A percentile compares a stretch with the other conserved stretches of the same genome.
phyloP scores from a whole-genome alignment of 2,797 vertebrate genomes.

The Bovichtus diacanthus region DNA sequence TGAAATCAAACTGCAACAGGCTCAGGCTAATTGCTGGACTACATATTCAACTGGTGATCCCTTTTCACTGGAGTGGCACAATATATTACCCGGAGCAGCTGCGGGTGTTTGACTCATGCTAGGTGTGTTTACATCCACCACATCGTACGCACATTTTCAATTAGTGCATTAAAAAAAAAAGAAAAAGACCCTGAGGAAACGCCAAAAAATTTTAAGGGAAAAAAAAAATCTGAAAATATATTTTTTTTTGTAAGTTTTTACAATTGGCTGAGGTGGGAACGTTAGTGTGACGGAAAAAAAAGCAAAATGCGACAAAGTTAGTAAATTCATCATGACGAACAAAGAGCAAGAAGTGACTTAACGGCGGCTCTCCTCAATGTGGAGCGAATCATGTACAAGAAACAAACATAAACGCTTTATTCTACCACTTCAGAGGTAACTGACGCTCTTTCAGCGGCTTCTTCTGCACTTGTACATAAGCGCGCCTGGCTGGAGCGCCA shows the following conservation, averaged over 20 bases:
- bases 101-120: background rate
- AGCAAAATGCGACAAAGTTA: background rate
- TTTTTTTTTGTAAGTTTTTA: background rate
- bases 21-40: slow-evolving; percentile 14
- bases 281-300: background rate
- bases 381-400: background rate
- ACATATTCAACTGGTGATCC: background rate
- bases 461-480: background rate
- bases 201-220: background rate
- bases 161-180: too few relatives aligned
- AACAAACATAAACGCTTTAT: background rate
- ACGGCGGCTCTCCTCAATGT: too few relatives aligned
- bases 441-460: background rate
- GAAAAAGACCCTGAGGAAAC: background rate
- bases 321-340: background rate
- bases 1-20: slow-evolving; percentile 15
- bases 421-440: background rate
- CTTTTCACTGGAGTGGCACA: background rate
- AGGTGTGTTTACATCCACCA: background rate
- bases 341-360: background rate
- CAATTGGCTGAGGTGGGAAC: background rate
- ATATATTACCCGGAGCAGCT: background rate
- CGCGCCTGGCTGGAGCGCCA: slow-evolving; percentile 2
- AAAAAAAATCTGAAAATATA: background rate
- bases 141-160: background rate